These are phyloP conservation scores for Strigamia crassipes DNA, from an alignment of 2,888 invertebrate genomes.

Conservation along the genomic window DNA sequence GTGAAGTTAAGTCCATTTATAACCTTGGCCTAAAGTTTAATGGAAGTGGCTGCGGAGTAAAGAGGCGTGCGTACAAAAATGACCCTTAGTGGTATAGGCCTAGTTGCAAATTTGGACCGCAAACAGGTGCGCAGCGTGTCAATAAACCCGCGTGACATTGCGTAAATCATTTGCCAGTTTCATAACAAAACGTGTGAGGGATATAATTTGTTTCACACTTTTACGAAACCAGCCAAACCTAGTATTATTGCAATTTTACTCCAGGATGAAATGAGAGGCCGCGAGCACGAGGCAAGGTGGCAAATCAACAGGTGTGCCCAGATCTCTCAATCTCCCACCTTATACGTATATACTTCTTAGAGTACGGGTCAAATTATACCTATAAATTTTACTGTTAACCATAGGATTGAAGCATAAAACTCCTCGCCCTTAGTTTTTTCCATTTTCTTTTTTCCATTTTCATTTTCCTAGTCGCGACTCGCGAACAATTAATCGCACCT, in stretches of 20 bases:
- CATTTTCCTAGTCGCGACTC: background rate
- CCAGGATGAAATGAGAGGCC: conserved; percentile 27
- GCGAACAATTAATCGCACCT: background rate
- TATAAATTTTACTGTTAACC: conserved; percentile 35
- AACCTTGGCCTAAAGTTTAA: background rate
- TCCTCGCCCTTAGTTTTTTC: background rate
- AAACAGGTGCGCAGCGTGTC: conserved; percentile 18
- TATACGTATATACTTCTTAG: conserved; percentile 3
- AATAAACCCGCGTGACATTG: conserved; percentile 34
- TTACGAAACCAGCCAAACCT: background rate
- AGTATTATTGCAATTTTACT: conserved; percentile 23
- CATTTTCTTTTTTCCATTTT: background rate
- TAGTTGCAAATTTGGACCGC: background rate
- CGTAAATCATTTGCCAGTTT: conserved; percentile 25
- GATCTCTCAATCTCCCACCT: conserved; percentile 28
- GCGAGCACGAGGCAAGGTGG: conserved; percentile 17
- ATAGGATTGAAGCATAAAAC: background rate
- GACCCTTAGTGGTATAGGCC: background rate
- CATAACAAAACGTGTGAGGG: conserved; percentile 8
- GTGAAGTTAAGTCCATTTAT: background rate
- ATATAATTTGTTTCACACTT: conserved; percentile 41
- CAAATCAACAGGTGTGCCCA: conserved; percentile 42
- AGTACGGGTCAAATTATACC: conserved; percentile 9
- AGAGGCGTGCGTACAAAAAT: background rate
- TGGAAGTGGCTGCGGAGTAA: background rate